These are phyloP conservation scores for Tholera decimalis DNA, from an alignment of 2,888 invertebrate species.

Conservation along the genomic window DNA sequence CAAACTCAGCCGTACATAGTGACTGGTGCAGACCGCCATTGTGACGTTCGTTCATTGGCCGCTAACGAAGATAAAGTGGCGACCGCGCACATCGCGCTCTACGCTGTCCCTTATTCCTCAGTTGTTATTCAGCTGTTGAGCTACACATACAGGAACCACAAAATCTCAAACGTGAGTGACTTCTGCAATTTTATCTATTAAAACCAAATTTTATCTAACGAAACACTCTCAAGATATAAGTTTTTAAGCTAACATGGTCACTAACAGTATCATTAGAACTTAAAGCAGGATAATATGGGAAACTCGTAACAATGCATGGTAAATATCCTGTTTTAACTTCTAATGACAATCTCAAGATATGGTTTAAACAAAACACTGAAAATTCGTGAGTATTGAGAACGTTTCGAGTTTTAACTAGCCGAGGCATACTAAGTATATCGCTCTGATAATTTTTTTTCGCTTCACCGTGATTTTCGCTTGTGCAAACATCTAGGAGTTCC, in stretches of 20 bases:
- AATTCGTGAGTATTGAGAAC: constrained; percentile 2
- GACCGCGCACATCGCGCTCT: constrained; percentile 43
- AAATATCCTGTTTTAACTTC: no score
- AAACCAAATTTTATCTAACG: not conserved
- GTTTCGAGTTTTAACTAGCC: constrained; percentile 1
- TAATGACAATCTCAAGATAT: no score
- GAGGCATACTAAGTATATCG: constrained; percentile 6
- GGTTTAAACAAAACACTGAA: not conserved
- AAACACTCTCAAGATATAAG: no score
- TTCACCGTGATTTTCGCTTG: constrained; percentile 7
- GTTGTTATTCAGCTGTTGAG: constrained; percentile 48
- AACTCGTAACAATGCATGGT: no score
- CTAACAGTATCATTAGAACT: no score
- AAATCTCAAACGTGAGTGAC: constrained; percentile 48
- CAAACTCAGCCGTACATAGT: constrained; percentile 42
- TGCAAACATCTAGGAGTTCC: not conserved
- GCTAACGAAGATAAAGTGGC: constrained; percentile 64
- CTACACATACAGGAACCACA: constrained; percentile 32
- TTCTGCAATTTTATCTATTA: constrained; percentile 6
- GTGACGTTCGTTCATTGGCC: constrained; percentile 68
- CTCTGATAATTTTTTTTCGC: constrained; percentile 20
- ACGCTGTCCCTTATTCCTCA: constrained; percentile 48
- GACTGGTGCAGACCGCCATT: constrained; percentile 39
- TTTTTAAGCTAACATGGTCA: no score
- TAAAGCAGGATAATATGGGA: no score